Evolutionary conservation across 2,113 vertebrate genomes (phyloP).

Genomic region (Electrona antarctica): DNA sequence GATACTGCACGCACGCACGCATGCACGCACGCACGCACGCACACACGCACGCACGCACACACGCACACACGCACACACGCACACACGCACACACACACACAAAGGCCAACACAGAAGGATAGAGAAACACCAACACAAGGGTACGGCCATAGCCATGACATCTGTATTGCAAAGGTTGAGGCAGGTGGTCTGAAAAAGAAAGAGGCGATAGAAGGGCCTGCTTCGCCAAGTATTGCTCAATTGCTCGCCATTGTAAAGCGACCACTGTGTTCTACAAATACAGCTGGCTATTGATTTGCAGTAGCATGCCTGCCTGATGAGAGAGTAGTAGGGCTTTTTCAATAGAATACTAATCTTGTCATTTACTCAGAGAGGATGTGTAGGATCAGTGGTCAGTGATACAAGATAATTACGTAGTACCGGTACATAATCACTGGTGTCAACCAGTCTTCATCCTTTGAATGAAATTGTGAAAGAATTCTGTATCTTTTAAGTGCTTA

Average conservation of each 20-base stretch:
- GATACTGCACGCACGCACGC: too few species aligned
- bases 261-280: slow-evolving; percentile 54
- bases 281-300: slow-evolving; percentile 52
- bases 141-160: too few species aligned
- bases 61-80: too few species aligned
- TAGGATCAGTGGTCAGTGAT: slow-evolving; percentile 40
- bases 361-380: slow-evolving; percentile 15
- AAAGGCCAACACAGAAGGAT: too few species aligned
- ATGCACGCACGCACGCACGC: too few species aligned
- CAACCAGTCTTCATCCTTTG: slow-evolving; percentile 6
- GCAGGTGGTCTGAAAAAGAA: neutral
- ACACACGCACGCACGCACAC: too few species aligned
- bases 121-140: too few species aligned
- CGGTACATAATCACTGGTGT: slow-evolving; percentile 30
- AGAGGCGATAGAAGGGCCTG: slow-evolving; percentile 18
- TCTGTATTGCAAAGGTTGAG: slow-evolving; percentile 10
- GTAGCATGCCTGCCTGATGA: slow-evolving; percentile 22
- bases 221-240: slow-evolving; percentile 20
- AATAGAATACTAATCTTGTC: slow-evolving; percentile 32
- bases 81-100: too few species aligned
- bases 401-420: slow-evolving; percentile 25
- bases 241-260: slow-evolving; percentile 34
- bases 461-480: slow-evolving; percentile 17
- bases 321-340: slow-evolving; percentile 7
- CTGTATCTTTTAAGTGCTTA: slow-evolving; percentile 26